A percentile compares a stretch with the other conserved stretches of the same genome.
phyloP scores from a whole-genome alignment of 1,140 invertebrate species.

The Samia ricini region DNA sequence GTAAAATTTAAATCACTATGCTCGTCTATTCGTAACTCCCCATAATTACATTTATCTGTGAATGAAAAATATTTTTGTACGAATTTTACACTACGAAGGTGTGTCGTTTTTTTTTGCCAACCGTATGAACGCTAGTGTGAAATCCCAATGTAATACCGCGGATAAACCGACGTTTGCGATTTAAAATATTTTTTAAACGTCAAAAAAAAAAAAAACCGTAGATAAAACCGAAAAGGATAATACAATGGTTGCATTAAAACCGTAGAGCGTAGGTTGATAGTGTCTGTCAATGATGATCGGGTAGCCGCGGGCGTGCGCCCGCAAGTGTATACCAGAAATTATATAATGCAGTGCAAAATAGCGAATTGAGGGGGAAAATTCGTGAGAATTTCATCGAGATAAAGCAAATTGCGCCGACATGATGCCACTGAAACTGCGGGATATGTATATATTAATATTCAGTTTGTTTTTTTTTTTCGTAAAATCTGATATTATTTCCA shows the following conservation, averaged over 20 bases:
- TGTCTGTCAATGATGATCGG: conserved; percentile 38
- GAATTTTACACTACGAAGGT: not conserved
- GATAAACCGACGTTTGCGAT: conserved; percentile 4
- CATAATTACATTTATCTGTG: too few species aligned
- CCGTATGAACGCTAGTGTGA: not conserved
- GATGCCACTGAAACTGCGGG: not conserved
- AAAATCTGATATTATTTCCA: not conserved
- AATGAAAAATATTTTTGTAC: not conserved
- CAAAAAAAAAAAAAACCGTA: conserved; percentile 20
- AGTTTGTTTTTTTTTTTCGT: not conserved
- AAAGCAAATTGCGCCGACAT: conserved; percentile 27
- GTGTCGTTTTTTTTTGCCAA: not conserved
- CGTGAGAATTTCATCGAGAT: conserved; percentile 32
- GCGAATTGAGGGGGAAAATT: conserved; percentile 30
- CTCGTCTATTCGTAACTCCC: too few species aligned
- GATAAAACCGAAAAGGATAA: conserved; percentile 28
- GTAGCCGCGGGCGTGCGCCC: conserved; percentile 21
- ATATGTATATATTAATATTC: not conserved
- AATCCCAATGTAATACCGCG: conserved; percentile 7
- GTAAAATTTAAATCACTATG: too few species aligned
- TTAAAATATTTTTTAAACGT: conserved; percentile 13
- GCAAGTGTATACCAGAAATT: conserved; percentile 28
- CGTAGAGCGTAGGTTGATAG: conserved; percentile 25
- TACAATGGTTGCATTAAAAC: conserved; percentile 30
- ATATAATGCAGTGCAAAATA: conserved; percentile 26